Percentiles rank a stretch among this genome's conserved stretches.
phyloP scores from a whole-genome alignment of 1,140 invertebrate species.

The Lamellibrachia luymesi region DNA sequence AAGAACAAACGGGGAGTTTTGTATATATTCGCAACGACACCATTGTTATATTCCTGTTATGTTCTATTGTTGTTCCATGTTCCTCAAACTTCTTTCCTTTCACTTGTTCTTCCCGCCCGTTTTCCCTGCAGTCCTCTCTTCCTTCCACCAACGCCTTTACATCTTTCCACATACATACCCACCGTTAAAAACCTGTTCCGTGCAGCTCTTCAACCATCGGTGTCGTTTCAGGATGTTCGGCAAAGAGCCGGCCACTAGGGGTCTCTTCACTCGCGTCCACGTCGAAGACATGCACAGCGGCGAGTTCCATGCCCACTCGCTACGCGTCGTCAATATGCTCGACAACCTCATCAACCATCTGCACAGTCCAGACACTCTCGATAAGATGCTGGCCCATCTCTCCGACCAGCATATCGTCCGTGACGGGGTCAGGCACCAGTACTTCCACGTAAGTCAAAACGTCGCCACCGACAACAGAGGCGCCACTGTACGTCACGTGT shows the following conservation, averaged over 20 bases:
- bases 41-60: too few species aligned
- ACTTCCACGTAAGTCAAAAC: constrained; percentile 23
- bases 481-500: too few species aligned
- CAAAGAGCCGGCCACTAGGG: constrained; percentile 4
- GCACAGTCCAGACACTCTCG: constrained; percentile 7
- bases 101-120: too few species aligned
- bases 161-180: too few species aligned
- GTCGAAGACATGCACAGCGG: constrained; percentile 17
- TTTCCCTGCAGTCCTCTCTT: too few species aligned
- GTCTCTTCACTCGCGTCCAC: constrained; percentile 19
- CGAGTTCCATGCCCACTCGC: constrained; percentile 22
- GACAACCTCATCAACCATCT: constrained; percentile 21
- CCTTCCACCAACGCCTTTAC: too few species aligned
- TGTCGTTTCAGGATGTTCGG: constrained; percentile 20
- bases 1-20: too few species aligned
- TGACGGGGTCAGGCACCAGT: constrained; percentile 14
- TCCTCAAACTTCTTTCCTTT: too few species aligned
- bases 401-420: constrained; percentile 18
- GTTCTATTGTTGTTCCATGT: too few species aligned
- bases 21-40: too few species aligned
- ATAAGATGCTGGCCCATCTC: constrained; percentile 18
- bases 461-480: too few species aligned
- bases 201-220: background rate
- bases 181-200: background rate
- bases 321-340: constrained; percentile 23